Conservation (phyloP, 2,113 vertebrate genomes). For the Corvus cornix region DNA sequence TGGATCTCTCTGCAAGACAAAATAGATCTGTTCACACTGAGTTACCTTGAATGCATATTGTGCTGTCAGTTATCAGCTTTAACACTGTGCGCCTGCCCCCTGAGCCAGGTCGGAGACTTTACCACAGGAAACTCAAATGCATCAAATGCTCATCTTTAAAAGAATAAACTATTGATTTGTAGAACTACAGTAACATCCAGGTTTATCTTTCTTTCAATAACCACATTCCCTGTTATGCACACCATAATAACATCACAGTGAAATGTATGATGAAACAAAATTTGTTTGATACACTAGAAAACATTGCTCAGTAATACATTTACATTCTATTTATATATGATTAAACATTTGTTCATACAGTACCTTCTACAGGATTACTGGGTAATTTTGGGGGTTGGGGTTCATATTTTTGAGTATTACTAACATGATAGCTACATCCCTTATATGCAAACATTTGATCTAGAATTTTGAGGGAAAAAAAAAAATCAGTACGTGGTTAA, state of each 20-base stretch:
- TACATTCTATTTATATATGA: slow-evolving; percentile 84
- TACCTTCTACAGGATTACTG: slow-evolving; percentile 81
- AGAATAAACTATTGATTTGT: slow-evolving; percentile 52
- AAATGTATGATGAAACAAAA: slow-evolving; percentile 78
- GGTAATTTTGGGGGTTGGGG: slow-evolving; percentile 52
- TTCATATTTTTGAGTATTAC: slow-evolving; percentile 74
- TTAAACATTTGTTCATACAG: slow-evolving; percentile 85
- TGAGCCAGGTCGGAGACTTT: slow-evolving; percentile 16
- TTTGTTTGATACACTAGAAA: slow-evolving; percentile 74
- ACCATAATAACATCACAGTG: slow-evolving; percentile 86
- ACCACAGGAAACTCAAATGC: slow-evolving; percentile 25
- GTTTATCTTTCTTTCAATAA: slow-evolving; percentile 85
- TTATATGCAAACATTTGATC: slow-evolving; percentile 85
- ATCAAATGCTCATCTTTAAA: slow-evolving; percentile 54
- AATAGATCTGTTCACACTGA: slow-evolving; percentile 53
- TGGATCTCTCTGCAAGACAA: slow-evolving; percentile 78
- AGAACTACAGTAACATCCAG: slow-evolving; percentile 77
- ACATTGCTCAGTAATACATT: slow-evolving; percentile 78
- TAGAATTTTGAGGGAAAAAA: slow-evolving; percentile 81
- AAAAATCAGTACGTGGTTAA: slow-evolving; percentile 76
- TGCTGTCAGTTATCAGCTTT: slow-evolving; percentile 32
- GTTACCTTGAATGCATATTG: slow-evolving; percentile 66
- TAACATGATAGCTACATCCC: slow-evolving; percentile 88
- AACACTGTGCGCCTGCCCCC: slow-evolving; percentile 52
- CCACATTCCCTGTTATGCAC: slow-evolving; percentile 83